A percentile compares a stretch with the other conserved stretches of the same genome.
Conservation (phyloP, 2,888 invertebrate species). For the Pollenia labialis region DNA sequence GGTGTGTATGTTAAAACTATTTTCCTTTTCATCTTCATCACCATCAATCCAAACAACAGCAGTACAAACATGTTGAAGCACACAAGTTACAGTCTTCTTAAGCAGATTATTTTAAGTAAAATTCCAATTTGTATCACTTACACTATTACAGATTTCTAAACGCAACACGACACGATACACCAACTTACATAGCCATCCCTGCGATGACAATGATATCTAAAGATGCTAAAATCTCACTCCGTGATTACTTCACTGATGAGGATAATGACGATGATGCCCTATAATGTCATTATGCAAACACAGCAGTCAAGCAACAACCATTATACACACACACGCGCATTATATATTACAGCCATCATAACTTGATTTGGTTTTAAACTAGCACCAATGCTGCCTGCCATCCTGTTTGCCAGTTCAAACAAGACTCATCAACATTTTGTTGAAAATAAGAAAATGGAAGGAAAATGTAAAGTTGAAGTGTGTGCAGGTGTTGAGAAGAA, state of each 20-base stretch:
- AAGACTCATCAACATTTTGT: conserved; percentile 31
- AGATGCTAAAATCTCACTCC: not conserved
- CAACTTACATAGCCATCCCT: conserved; percentile 11
- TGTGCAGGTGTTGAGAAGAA: not conserved
- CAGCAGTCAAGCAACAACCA: not conserved
- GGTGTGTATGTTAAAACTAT: not conserved
- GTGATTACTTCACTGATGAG: not conserved
- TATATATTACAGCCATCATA: not conserved
- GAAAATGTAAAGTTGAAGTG: not conserved
- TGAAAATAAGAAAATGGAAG: not conserved
- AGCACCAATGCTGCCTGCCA: conserved; percentile 24
- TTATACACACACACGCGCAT: not conserved
- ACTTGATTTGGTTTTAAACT: conserved; percentile 30
- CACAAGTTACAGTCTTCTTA: conserved; percentile 14
- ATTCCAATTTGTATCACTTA: conserved; percentile 66
- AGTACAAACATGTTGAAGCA: conserved; percentile 2
- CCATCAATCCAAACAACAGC: not conserved
- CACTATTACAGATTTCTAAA: conserved; percentile 36
- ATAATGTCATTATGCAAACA: conserved; percentile 60
- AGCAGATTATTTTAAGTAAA: conserved; percentile 61
- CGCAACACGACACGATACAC: conserved; percentile 28
- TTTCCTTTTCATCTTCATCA: conserved; percentile 17
- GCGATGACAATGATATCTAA: conserved; percentile 33
- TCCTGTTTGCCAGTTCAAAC: conserved; percentile 13
- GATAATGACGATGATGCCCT: conserved; percentile 30